Conservation (phyloP, 1,140 invertebrate genomes). For the Eumeta japonica region DNA sequence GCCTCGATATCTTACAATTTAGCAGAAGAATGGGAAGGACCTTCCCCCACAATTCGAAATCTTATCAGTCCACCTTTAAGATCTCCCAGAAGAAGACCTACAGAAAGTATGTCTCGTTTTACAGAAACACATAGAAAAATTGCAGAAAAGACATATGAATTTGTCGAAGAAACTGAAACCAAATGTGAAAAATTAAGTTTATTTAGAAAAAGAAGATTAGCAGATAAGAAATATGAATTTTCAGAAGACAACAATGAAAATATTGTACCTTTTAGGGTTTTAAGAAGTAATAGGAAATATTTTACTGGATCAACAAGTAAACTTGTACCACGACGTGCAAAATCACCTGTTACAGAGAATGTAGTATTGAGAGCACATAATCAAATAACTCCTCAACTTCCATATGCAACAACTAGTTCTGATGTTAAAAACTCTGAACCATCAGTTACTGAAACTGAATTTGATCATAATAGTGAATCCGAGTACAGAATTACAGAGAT, state of each 20-base stretch:
- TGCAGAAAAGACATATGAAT: constrained; percentile 80
- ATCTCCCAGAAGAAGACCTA: constrained; percentile 44
- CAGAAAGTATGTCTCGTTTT: constrained; percentile 53
- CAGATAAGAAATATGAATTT: constrained; percentile 91
- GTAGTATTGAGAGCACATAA: constrained; percentile 48
- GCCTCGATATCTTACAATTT: constrained; percentile 51
- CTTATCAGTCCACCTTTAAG: constrained; percentile 50
- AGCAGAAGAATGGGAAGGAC: constrained; percentile 54
- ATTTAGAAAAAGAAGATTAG: constrained; percentile 76
- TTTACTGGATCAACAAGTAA: constrained; percentile 46
- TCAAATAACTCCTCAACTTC: constrained; percentile 37
- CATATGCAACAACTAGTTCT: constrained; percentile 30
- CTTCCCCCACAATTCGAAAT: constrained; percentile 49
- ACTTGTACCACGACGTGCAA: constrained; percentile 27
- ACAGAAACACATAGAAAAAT: constrained; percentile 60
- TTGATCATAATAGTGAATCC: constrained; percentile 42
- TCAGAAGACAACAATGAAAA: constrained; percentile 84
- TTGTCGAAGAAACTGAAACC: constrained; percentile 76
- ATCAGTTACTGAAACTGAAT: constrained; percentile 29
- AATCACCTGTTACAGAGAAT: constrained; percentile 46
- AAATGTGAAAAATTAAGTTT: constrained; percentile 80
- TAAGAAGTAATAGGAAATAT: constrained; percentile 55
- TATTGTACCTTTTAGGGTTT: constrained; percentile 72
- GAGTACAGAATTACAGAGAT: constrained; percentile 55
- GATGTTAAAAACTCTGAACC: constrained; percentile 31